phyloP scores from a whole-genome alignment of 2,797 vertebrate species.

The Tarsius wallacei region DNA sequence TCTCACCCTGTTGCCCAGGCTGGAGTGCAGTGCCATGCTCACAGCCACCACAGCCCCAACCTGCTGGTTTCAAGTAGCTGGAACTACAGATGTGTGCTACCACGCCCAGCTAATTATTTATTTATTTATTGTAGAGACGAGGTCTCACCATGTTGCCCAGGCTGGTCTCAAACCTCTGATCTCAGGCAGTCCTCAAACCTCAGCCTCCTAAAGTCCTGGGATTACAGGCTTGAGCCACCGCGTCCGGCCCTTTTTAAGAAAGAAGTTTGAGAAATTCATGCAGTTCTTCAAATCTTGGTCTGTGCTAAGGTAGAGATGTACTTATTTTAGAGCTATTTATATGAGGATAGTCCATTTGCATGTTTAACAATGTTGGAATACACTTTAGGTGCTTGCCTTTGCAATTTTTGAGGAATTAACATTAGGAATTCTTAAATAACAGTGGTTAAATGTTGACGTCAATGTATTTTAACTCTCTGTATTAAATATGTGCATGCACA shows the following conservation, averaged over 20 bases:
- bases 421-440: conserved; percentile 43
- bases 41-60: too few relatives aligned
- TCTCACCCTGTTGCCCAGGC: too few relatives aligned
- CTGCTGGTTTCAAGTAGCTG: too few relatives aligned
- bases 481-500: neutral
- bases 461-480: neutral
- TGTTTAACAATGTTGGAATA: neutral
- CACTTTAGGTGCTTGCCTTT: neutral
- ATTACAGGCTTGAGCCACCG: too few relatives aligned
- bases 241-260: neutral
- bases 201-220: too few relatives aligned
- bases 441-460: conserved; percentile 45
- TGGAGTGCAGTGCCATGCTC: too few relatives aligned
- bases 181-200: too few relatives aligned
- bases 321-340: neutral
- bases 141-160: too few relatives aligned
- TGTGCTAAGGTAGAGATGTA: conserved; percentile 14
- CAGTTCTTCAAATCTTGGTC: conserved; percentile 41
- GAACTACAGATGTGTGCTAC: too few relatives aligned
- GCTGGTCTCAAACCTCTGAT: too few relatives aligned
- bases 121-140: too few relatives aligned
- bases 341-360: conserved; percentile 12
- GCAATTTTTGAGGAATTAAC: conserved; percentile 55
- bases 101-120: too few relatives aligned
- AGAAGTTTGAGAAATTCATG: conserved; percentile 36